Conservation (phyloP, 2,113 vertebrate species). For the Cololabis saira region DNA sequence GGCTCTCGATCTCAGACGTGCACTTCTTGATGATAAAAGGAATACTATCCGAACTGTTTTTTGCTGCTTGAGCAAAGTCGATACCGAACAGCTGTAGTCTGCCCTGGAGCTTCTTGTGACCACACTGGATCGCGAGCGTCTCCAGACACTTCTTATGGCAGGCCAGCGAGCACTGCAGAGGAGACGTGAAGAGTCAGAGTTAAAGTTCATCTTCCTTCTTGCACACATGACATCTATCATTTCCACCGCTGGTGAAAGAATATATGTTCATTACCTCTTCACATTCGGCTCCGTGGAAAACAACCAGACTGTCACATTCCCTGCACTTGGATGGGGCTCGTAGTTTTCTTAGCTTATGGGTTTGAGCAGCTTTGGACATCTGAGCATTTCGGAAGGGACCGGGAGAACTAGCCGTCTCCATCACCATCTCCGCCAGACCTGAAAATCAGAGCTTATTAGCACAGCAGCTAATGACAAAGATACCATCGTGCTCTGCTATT, state of each 20-base stretch:
- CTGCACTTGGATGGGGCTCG: conserved; percentile 95
- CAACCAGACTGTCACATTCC: conserved; percentile 95
- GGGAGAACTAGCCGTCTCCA: conserved; percentile 88
- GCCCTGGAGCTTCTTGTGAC: conserved; percentile 96
- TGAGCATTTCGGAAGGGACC: conserved; percentile 91
- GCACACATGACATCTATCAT: neutral
- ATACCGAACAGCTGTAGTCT: conserved; percentile 95
- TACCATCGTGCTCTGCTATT: no score
- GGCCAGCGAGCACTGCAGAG: conserved; percentile 90
- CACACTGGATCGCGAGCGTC: conserved; percentile 96
- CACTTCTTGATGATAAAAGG: conserved; percentile 98
- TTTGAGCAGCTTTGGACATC: conserved; percentile 96
- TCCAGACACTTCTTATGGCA: conserved; percentile 98
- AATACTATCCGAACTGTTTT: conserved; percentile 89
- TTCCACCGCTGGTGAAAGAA: neutral
- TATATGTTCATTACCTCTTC: conserved; percentile 87
- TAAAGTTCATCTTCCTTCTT: neutral
- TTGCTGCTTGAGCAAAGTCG: conserved; percentile 90
- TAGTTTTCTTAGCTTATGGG: conserved; percentile 93
- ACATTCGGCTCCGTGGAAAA: conserved; percentile 96
- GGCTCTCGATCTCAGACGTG: conserved; percentile 94
- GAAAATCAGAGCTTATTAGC: conserved; percentile 1
- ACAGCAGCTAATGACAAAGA: no score
- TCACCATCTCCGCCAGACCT: conserved; percentile 90
- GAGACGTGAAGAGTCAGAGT: no score